Conservation (phyloP, 2,113 vertebrate species). For the Phyllostomus discolor region DNA sequence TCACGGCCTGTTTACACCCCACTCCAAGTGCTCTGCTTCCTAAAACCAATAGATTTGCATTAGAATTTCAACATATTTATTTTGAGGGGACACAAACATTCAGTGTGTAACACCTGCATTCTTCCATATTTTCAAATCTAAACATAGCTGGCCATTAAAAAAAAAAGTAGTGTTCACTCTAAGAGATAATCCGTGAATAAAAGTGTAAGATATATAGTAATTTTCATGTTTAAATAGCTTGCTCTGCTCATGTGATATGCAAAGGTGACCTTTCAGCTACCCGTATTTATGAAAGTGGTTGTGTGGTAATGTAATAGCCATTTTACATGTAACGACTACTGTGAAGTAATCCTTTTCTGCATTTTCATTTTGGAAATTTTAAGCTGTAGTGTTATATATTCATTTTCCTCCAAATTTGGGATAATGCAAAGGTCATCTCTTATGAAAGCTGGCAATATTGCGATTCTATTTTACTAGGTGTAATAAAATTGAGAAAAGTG, state of each 20-base stretch:
- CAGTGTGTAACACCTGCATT: neutral
- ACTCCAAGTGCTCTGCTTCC: neutral
- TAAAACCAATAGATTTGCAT: neutral
- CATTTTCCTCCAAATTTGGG: neutral
- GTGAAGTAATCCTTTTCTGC: neutral
- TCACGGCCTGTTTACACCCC: neutral
- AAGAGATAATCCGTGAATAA: neutral
- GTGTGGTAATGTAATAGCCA: neutral
- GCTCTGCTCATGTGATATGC: neutral
- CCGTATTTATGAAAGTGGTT: neutral
- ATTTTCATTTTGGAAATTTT: neutral
- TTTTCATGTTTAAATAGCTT: neutral
- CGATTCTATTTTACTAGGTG: neutral
- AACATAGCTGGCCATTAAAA: neutral
- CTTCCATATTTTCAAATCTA: neutral
- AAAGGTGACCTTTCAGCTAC: conserved; percentile 1
- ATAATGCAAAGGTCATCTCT: neutral
- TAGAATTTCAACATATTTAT: neutral
- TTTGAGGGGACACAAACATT: neutral
- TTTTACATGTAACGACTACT: neutral
- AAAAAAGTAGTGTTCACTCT: neutral
- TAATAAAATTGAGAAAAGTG: neutral
- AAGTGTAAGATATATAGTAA: neutral
- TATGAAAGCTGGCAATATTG: neutral
- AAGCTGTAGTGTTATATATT: neutral